A percentile compares a stretch with the other conserved stretches of the same genome.
Evolutionary conservation across 2,888 invertebrate species (phyloP).

Genomic region (Acronicta psi): DNA sequence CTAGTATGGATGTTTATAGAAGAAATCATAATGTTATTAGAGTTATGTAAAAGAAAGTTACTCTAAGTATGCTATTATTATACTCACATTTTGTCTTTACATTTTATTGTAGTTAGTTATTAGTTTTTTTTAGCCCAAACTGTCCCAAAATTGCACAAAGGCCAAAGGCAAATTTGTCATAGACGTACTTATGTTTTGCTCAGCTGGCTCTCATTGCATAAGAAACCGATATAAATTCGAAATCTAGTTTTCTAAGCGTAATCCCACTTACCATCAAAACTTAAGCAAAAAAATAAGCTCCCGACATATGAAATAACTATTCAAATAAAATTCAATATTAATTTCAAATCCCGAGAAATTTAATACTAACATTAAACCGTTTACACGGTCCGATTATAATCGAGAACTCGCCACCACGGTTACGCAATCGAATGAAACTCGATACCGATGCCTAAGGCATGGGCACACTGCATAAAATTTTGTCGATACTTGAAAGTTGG

Average conservation of each 20-base stretch:
- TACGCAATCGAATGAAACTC: conserved; percentile 56
- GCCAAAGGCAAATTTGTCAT: no score
- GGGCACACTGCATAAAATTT: conserved; percentile 10
- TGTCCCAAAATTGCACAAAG: no score
- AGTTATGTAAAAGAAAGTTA: no score
- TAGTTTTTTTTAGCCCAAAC: no score
- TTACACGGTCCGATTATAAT: conserved; percentile 51
- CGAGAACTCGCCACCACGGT: conserved; percentile 48
- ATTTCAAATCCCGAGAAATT: conserved; percentile 39
- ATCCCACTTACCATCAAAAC: conserved; percentile 7
- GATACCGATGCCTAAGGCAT: conserved; percentile 36
- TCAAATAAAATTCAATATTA: conserved; percentile 43
- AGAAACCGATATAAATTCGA: not conserved
- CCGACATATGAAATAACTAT: conserved; percentile 10
- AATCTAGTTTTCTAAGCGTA: not conserved
- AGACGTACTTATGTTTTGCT: no score
- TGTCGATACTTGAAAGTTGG: not conserved
- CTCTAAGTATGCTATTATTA: no score
- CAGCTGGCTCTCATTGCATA: no score
- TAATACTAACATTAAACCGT: conserved; percentile 42
- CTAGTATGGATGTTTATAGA: no score
- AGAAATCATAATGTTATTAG: no score
- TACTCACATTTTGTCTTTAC: no score
- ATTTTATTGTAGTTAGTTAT: no score
- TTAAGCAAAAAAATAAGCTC: conserved; percentile 24